Percentiles rank a stretch among this genome's conserved stretches.
phyloP scores from a whole-genome alignment of 2,888 invertebrate species.

The Agrenia bidenticulata region DNA sequence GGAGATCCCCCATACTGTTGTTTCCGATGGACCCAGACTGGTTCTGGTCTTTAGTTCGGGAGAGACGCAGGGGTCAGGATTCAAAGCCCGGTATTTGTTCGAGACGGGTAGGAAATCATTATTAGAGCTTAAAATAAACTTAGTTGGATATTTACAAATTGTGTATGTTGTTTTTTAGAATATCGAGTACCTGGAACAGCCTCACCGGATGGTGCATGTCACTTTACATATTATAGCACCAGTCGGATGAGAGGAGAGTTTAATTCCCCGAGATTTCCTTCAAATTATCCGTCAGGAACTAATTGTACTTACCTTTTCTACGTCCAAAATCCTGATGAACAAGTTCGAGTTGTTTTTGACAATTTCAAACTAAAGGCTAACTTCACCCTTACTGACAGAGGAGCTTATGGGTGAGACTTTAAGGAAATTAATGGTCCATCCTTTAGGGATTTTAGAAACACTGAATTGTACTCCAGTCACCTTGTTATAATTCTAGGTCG shows the following conservation, averaged over 20 bases:
- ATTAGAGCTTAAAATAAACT: background rate
- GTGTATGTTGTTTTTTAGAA: constrained; percentile 23
- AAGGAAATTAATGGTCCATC: background rate
- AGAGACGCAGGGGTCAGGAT: constrained; percentile 83
- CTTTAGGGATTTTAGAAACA: background rate
- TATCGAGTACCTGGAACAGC: constrained; percentile 81
- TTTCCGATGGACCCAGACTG: constrained; percentile 85
- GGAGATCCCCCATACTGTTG: constrained; percentile 72
- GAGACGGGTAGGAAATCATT: constrained; percentile 67
- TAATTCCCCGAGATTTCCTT: constrained; percentile 94
- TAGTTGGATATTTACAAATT: background rate
- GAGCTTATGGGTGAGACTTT: constrained; percentile 68
- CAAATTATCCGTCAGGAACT: constrained; percentile 92
- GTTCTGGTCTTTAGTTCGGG: constrained; percentile 95
- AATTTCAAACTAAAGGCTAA: constrained; percentile 86
- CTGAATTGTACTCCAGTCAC: background rate
- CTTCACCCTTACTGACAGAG: constrained; percentile 70
- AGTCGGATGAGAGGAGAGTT: constrained; percentile 86
- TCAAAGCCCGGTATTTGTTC: constrained; percentile 83
- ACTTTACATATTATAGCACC: constrained; percentile 85
- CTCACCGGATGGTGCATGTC: constrained; percentile 84
- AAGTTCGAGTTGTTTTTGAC: constrained; percentile 86
- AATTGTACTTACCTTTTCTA: constrained; percentile 79
- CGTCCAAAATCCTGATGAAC: constrained; percentile 80
- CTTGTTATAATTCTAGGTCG: constrained; percentile 32